Conservation (phyloP, 2,797 vertebrate genomes). For the Danio choprae region DNA sequence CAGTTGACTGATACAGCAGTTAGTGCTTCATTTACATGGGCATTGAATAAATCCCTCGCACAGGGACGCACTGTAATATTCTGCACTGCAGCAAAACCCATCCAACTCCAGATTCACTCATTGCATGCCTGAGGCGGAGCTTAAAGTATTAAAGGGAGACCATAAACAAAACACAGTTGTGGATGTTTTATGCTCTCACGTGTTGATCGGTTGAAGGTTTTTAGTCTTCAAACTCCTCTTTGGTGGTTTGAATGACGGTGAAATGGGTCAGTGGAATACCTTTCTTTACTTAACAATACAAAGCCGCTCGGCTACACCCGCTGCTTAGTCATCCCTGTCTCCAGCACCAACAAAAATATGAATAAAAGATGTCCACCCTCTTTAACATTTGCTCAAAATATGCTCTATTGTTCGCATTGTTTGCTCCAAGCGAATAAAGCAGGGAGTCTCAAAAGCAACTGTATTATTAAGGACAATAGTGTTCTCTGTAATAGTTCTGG, state of each 20-base stretch:
- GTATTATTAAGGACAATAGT: background rate
- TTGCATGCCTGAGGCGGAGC: conserved; percentile 22
- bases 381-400: conserved; percentile 23
- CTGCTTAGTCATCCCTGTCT: conserved; percentile 22
- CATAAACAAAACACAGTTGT: background rate
- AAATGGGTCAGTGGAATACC: conserved; percentile 28
- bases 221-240: background rate
- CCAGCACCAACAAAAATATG: conserved; percentile 6
- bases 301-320: background rate
- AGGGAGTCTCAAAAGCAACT: background rate
- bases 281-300: conserved; percentile 25
- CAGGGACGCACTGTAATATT: conserved; percentile 33
- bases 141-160: conserved; percentile 28
- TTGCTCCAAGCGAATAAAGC: background rate
- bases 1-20: conserved; percentile 38
- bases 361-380: conserved; percentile 51
- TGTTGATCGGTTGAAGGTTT: background rate
- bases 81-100: conserved; percentile 53
- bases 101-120: background rate
- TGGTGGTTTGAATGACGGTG: background rate
- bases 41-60: conserved; percentile 36
- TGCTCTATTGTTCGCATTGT: conserved; percentile 17
- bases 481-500: background rate
- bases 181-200: background rate
- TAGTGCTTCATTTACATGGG: conserved; percentile 42